These are phyloP conservation scores for Brachypodius melanocephalos DNA, from an alignment of 2,113 vertebrate species.

Conservation along the genomic window DNA sequence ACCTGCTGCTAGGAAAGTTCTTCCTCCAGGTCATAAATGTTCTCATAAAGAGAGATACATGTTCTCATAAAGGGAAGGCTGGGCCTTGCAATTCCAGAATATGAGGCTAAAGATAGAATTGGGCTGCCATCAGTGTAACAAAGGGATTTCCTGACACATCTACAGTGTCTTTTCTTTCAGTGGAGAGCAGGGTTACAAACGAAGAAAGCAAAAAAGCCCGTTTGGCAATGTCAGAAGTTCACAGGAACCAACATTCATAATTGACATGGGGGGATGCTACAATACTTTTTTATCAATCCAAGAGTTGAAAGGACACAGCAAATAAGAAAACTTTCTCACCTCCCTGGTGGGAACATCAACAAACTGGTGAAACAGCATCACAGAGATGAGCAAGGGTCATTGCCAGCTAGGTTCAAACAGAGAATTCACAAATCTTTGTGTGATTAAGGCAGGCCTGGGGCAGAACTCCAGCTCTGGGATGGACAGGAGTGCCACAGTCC, in stretches of 20 bases:
- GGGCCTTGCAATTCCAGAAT: background rate
- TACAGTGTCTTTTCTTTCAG: background rate
- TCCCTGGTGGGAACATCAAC: background rate
- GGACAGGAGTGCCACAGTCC: background rate
- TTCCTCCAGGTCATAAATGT: background rate
- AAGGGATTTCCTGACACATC: constrained; percentile 35
- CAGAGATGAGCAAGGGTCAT: background rate
- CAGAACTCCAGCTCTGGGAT: background rate
- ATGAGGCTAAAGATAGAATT: constrained; percentile 20
- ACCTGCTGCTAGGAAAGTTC: background rate
- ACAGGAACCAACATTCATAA: background rate
- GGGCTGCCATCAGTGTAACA: background rate
- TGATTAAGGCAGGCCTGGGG: background rate
- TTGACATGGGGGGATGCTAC: background rate
- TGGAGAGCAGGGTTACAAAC: background rate
- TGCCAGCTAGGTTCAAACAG: background rate
- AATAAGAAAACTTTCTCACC: background rate
- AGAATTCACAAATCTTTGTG: background rate
- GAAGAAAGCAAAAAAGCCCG: background rate
- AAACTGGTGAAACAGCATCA: background rate
- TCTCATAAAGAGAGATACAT: background rate
- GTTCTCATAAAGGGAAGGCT: background rate
- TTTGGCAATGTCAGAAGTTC: background rate
- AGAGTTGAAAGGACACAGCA: background rate
- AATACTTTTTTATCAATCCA: background rate